Base-by-base conservation (phyloP, 2,888 invertebrate genomes). In the Argyresthia goedartella region DNA sequence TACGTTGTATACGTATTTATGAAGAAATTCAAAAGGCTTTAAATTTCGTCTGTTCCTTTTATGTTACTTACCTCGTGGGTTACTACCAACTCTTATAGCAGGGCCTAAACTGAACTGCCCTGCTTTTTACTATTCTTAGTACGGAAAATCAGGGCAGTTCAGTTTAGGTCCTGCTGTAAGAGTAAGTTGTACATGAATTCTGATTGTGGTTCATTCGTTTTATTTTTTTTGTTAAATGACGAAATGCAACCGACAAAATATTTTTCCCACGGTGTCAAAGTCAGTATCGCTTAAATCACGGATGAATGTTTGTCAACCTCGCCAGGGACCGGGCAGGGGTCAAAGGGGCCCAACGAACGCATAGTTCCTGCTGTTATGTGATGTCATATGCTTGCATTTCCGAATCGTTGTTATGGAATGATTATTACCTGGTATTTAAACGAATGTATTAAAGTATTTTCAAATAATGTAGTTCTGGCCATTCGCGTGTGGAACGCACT, bases 11-110 rank as follows among this genome's bases (percentile, higher is more conserved):
- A n/a, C 54, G 57, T 67, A 69, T 76, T 73, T 73, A 75, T 77
- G 77, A 77, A 76, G 68, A 74, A 76, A 76, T 74, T 79, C 80
- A 81, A 77, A 71, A 67, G 67, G 68, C 65, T 80, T 77, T 76
- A 16, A 81, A 77, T 75, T 77, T 74, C 79, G 79, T 80, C 79
- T 71, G 71, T 65, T 69, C 72, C 71, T 72, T 76, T 78, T 78
- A 77, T 77, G 74, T 71, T 73, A 73, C 71, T 73, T 76, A 73
- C 73, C 71, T 65, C 59, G n/a, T n/a, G n/a, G n/a, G n/a, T n/a
- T n/a, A n/a, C n/a, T n/a, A n/a, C n/a, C n/a, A n/a, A n/a, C n/a
- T n/a, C n/a, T n/a, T n/a, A n/a, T n/a, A n/a, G n/a, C n/a, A n/a
- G n/a, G n/a, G n/a, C n/a, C n/a, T n/a, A n/a, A n/a, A n/a, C n/a